Conservation (phyloP, 2,888 invertebrate species). For the Sepiola atlantica region DNA sequence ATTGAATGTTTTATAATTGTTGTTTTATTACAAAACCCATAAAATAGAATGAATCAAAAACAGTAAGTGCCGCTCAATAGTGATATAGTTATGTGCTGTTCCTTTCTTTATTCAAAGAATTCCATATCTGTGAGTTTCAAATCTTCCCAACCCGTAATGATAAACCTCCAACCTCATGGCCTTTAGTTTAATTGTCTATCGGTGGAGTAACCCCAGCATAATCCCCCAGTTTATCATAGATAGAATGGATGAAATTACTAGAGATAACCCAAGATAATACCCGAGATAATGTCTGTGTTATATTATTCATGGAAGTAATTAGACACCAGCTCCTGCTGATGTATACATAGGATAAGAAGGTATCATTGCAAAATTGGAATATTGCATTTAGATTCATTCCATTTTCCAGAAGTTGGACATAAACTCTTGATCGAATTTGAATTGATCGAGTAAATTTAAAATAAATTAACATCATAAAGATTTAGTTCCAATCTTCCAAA, state of each 20-base stretch:
- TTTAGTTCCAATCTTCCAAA: neutral
- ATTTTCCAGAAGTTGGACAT: neutral
- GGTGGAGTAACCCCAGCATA: neutral
- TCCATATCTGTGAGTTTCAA: neutral
- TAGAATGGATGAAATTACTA: slow-evolving; percentile 20
- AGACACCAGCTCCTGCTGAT: slow-evolving; percentile 14
- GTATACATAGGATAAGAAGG: neutral
- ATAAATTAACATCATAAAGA: neutral
- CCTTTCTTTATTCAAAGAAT: neutral
- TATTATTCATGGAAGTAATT: slow-evolving; percentile 32
- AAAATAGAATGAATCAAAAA: too few species aligned
- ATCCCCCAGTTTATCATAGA: slow-evolving; percentile 32
- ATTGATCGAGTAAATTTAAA: neutral
- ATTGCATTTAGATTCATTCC: neutral
- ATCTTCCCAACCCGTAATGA: neutral
- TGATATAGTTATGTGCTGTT: too few species aligned
- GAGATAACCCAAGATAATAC: slow-evolving; percentile 15
- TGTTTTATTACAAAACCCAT: too few species aligned
- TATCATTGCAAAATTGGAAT: neutral
- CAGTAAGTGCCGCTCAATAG: too few species aligned
- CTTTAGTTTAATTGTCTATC: neutral
- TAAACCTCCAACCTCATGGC: slow-evolving; percentile 16
- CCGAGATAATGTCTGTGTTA: slow-evolving; percentile 13
- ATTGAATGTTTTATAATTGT: too few species aligned
- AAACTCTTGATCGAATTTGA: neutral